A percentile compares a stretch with the other conserved stretches of the same genome.
Evolutionary conservation across 2,797 vertebrate genomes (phyloP).

Genomic region (Acridotheres tristis): DNA sequence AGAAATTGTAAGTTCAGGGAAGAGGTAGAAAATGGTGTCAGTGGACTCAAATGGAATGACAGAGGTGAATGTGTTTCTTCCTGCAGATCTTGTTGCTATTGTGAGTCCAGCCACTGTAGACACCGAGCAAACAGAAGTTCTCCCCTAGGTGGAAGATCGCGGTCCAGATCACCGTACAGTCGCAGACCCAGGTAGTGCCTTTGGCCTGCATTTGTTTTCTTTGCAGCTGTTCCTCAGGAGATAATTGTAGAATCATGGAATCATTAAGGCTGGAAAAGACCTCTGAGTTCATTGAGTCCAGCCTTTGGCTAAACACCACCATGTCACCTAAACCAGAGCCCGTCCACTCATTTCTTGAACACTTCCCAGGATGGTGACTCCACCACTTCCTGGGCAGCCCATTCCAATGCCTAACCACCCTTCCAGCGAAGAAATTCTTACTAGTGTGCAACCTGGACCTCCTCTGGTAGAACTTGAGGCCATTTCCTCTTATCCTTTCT

Average conservation of each 20-base stretch:
- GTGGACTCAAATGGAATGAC: neutral
- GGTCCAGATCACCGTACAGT: slow-evolving; percentile 84
- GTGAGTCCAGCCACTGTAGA: slow-evolving; percentile 86
- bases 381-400: neutral
- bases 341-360: neutral
- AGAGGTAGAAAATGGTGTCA: neutral
- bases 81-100: slow-evolving; percentile 88
- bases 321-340: neutral
- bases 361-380: neutral
- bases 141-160: slow-evolving; percentile 80
- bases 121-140: slow-evolving; percentile 86
- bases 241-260: neutral
- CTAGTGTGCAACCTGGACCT: neutral
- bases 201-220: neutral
- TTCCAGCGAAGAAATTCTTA: neutral
- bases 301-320: neutral
- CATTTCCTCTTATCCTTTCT: neutral
- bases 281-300: neutral
- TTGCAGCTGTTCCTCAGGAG: neutral
- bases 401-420: neutral
- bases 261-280: neutral
- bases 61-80: slow-evolving; percentile 42
- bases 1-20: neutral
- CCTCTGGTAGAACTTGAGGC: neutral
- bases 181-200: slow-evolving; percentile 89